Evolutionary conservation across 2,113 vertebrate genomes (phyloP).

Genomic region (Cynocephalus volans): DNA sequence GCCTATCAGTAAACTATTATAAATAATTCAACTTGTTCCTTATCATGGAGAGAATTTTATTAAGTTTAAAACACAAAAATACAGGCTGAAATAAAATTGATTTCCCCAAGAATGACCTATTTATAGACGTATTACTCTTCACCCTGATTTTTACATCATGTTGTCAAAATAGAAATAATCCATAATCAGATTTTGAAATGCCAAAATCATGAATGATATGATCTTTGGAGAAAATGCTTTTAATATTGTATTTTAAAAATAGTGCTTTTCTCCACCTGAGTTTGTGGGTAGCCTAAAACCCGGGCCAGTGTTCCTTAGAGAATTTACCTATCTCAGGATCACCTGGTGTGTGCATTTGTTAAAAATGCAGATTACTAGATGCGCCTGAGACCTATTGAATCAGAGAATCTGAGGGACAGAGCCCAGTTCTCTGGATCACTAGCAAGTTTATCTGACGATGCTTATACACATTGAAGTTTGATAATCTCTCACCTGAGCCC

Average conservation of each 20-base stretch:
- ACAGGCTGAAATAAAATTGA: not conserved
- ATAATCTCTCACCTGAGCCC: not conserved
- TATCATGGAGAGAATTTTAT: slow-evolving; percentile 17
- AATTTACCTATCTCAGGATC: not conserved
- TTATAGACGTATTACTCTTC: not conserved
- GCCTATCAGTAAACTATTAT: slow-evolving; percentile 38
- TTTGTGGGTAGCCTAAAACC: not conserved
- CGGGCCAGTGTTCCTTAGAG: not conserved
- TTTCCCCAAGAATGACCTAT: not conserved
- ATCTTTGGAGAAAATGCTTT: slow-evolving; percentile 38
- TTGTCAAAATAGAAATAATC: slow-evolving; percentile 54
- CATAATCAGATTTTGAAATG: not conserved
- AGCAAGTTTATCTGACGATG: not conserved
- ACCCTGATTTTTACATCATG: not conserved
- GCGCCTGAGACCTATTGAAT: not conserved
- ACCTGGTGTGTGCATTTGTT: not conserved
- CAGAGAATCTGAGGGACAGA: not conserved
- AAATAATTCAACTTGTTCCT: slow-evolving; percentile 61
- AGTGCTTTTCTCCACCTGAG: not conserved
- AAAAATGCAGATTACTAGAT: not conserved
- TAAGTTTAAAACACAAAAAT: slow-evolving; percentile 64
- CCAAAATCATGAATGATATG: not conserved
- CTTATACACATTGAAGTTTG: not conserved
- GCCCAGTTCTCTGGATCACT: not conserved
- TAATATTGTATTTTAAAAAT: not conserved